Base-by-base conservation (phyloP, 2,113 vertebrate species). In the Grammatotria lemairii region DNA sequence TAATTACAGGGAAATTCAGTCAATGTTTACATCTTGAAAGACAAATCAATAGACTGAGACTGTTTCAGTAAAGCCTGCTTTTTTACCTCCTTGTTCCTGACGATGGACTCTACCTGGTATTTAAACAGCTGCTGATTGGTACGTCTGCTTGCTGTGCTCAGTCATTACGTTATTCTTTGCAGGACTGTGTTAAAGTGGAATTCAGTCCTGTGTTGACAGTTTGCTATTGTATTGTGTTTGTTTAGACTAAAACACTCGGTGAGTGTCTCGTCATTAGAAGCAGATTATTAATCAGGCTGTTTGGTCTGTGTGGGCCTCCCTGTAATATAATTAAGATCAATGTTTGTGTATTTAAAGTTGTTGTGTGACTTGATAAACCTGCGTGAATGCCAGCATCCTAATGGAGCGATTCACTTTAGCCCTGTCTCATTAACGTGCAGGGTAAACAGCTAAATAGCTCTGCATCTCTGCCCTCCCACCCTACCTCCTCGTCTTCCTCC, bases 211-310 rank as follows among this genome's bases (percentile, higher is more conserved):
- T 49, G 23, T 19, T 75, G 70, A 28, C 21, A 31, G 26, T 31
- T 78, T 45, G 38, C 38, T 73, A 45, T 26, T 42, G 23, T 19
- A 31, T 49, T 49, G 10, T 47, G 16, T 31, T 78, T 78, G 26
- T 31, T 73, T 55, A 26, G 3, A 78, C 26, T 57, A 10, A 35
- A 51, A 53, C 13, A 35, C 40, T 75, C 3, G 3, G 45, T 12
- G 58, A 35, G 45, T 51, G 23, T 40, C n/a, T 51, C 2, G 7
- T 12, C 49, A 16, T 85, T 31, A 78, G 31, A 53, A 70, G 57
- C 23, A 16, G 65, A 86, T 92, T 92, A 93, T 92, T 89, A 87
- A 84, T 91, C 82, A 85, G 83, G 86, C 91, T 88, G 78, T 89
- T 93, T 70, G 81, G 17, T 68, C 49, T 81, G n/a, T 65, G 49